Evolutionary conservation across 2,888 invertebrate species (phyloP), one percentile per base, ranked within the genome.

Genomic region (Cloeon dipterum): DNA sequence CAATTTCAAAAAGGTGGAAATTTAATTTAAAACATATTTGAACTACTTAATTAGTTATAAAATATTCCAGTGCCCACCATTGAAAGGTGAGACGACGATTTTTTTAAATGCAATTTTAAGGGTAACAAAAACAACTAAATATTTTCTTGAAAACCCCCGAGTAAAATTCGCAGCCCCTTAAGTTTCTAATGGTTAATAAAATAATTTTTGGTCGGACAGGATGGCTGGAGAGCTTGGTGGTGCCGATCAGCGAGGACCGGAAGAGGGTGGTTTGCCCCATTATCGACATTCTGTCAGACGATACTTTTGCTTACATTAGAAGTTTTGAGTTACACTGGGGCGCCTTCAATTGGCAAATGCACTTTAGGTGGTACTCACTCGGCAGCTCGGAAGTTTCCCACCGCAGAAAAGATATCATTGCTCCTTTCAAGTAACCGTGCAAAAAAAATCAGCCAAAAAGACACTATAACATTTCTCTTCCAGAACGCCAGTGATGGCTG

Each of bases 281-380:
- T 1, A 89, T 89, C 41, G 89, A 89, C 52, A 86, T 96, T 14
- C 82, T 98, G 33, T 88, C 86, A 42, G 91, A 96, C 50, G 85
- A 94, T 47, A 89, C 88, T 3, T 81, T 98, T 48, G 86, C 91
- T 23, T 98, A 96, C 53, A 78, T 78, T 3, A 82, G 89, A 49
- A 85, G 85, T 41, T 86, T 89, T 45, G 94, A 96, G 54, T 70
- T 93, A 34, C 93, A 94, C 49, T 91, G 91, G 81, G 98, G 96
- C 3, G 94, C 89, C 0, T 93, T 98, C 55, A 96, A 93, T 55
- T 96, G 96, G 94, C 79, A 88, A 46, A 62, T 98, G 13, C 93
- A 93, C 69, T 98, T 79, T 49, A 64, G 83, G 18, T 83, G 81
- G 83, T 72, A 81, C 44, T 74, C 78, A 39, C 65, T 82, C 1